These are phyloP conservation scores for Hippocampus abdominalis DNA, from an alignment of 2,113 vertebrate species.

Conservation along the genomic window DNA sequence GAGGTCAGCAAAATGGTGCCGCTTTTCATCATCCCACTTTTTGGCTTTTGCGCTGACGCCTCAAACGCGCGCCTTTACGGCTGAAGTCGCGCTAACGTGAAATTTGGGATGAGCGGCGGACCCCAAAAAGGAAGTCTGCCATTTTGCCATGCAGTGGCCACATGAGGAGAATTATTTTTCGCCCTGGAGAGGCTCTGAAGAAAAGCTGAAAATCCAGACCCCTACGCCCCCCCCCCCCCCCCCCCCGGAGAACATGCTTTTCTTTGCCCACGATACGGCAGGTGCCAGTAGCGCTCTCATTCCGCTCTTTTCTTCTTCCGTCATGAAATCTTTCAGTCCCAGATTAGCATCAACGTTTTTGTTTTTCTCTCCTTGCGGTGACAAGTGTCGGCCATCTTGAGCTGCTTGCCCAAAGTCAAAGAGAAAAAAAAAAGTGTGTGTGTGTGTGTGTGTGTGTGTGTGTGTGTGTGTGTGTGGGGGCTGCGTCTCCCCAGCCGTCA, in stretches of 20 bases:
- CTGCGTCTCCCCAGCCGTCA: constrained; percentile 21
- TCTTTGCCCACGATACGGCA: too few relatives aligned
- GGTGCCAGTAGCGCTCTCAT: too few relatives aligned
- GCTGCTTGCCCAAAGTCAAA: constrained; percentile 55
- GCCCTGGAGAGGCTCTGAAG: too few relatives aligned
- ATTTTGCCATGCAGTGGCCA: too few relatives aligned
- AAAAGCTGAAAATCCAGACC: neutral
- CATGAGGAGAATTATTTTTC: too few relatives aligned
- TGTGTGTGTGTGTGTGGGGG: constrained; percentile 52
- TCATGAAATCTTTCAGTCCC: neutral
- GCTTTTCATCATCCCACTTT: neutral
- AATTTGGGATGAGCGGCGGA: too few relatives aligned
- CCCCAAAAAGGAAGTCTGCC: too few relatives aligned
- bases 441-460: constrained; percentile 53
- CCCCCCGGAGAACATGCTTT: too few relatives aligned
- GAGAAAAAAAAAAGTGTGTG: constrained; percentile 76
- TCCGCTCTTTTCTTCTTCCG: too few relatives aligned
- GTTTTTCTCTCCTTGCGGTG: neutral
- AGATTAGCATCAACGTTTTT: neutral
- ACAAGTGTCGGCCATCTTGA: neutral
- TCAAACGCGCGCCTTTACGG: neutral
- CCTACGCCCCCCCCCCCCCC: too few relatives aligned
- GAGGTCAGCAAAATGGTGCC: too few relatives aligned
- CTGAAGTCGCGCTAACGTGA: too few relatives aligned
- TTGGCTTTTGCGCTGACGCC: neutral